Evolutionary conservation across 2,888 invertebrate species (phyloP).

Genomic region (Hydriomena furcata): DNA sequence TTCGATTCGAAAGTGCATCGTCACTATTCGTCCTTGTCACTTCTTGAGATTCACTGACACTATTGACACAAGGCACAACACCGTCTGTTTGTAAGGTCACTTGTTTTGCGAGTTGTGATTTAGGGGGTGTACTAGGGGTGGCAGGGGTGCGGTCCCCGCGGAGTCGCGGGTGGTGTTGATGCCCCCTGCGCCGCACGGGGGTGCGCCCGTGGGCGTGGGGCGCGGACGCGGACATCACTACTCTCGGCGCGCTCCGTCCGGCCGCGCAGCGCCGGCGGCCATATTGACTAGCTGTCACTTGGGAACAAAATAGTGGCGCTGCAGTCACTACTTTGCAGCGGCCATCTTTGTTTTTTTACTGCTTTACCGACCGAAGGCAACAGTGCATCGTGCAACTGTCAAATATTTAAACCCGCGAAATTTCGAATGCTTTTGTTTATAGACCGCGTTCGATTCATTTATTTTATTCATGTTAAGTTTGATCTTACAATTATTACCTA

Average conservation of each 20-base stretch:
- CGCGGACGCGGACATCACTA: constrained; percentile 84
- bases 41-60: constrained; percentile 82
- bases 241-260: constrained; percentile 69
- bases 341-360: constrained; percentile 70
- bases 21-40: constrained; percentile 82
- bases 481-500: not conserved
- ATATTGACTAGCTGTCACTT: constrained; percentile 80
- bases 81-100: constrained; percentile 78
- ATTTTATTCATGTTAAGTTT: no score
- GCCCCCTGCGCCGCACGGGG: constrained; percentile 87
- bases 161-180: constrained; percentile 90
- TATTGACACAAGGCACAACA: constrained; percentile 82
- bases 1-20: constrained; percentile 82
- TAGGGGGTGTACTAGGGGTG: constrained; percentile 65
- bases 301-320: constrained; percentile 61
- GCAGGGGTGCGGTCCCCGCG: constrained; percentile 83
- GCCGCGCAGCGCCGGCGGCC: constrained; percentile 83
- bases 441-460: not conserved
- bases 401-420: constrained; percentile 47
- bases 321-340: constrained; percentile 56
- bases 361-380: constrained; percentile 78
- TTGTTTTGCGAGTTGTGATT: constrained; percentile 73
- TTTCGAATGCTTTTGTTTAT: constrained; percentile 34
- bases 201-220: constrained; percentile 84
- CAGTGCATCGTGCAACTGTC: constrained; percentile 40